Percentiles rank a stretch among this genome's conserved stretches.
Evolutionary conservation across 2,888 invertebrate species (phyloP).

Genomic region (Orthosia cruda): DNA sequence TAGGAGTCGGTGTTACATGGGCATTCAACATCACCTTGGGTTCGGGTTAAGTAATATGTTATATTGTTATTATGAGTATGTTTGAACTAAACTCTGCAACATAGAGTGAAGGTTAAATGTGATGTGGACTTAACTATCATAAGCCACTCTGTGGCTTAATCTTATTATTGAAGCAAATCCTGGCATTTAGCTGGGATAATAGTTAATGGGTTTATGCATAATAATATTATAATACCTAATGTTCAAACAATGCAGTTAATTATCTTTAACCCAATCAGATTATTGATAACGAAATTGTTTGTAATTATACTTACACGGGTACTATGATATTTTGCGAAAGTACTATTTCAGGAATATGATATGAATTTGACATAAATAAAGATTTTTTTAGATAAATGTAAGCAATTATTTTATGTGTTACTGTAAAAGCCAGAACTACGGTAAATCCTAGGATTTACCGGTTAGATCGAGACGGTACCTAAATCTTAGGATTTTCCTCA

Average conservation of each 20-base stretch:
- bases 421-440: no score
- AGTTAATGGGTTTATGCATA: constrained; percentile 39
- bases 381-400: background rate
- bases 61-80: background rate
- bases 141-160: constrained; percentile 26
- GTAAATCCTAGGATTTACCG: no score
- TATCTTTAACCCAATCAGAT: constrained; percentile 24
- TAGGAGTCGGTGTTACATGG: no score
- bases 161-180: constrained; percentile 39
- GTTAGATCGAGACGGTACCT: no score
- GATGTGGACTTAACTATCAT: constrained; percentile 17
- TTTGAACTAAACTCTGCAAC: background rate
- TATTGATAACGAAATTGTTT: constrained; percentile 2
- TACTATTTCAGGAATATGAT: background rate
- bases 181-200: constrained; percentile 21
- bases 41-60: background rate
- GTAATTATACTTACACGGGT: background rate
- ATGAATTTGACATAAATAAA: background rate
- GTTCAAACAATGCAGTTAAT: constrained; percentile 18
- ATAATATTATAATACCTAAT: constrained; percentile 28
- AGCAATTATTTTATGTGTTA: no score
- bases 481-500: no score
- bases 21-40: no score
- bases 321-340: no score
- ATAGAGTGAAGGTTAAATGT: constrained; percentile 21